Conservation (phyloP, 2,113 vertebrate species). For the Mesembrinibis cayennensis region DNA sequence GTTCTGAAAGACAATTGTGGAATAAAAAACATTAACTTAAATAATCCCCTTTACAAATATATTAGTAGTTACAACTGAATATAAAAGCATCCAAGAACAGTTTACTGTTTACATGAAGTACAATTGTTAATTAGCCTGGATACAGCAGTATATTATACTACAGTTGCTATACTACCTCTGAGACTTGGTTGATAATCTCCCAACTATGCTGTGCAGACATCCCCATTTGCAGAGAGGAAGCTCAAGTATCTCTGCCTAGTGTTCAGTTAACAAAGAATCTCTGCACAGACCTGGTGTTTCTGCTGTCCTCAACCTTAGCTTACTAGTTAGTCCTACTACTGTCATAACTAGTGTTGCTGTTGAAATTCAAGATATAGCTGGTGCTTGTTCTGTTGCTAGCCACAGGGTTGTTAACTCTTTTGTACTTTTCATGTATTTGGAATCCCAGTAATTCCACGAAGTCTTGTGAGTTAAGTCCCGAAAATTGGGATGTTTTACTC, state of each 20-base stretch:
- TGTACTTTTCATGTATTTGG: neutral
- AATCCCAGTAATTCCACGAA: neutral
- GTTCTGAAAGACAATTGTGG: slow-evolving; percentile 68
- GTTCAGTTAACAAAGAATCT: neutral
- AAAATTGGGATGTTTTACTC: neutral
- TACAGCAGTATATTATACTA: neutral
- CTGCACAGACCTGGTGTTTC: neutral
- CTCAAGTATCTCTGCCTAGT: neutral
- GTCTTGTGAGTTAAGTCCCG: neutral
- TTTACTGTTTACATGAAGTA: neutral
- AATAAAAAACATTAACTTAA: neutral
- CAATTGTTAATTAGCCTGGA: neutral
- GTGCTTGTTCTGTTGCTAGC: neutral
- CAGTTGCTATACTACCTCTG: neutral
- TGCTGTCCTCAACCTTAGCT: neutral
- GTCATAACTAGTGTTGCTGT: neutral
- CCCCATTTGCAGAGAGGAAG: neutral
- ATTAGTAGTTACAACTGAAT: neutral
- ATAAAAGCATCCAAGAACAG: neutral
- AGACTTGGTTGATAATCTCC: neutral
- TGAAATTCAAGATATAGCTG: neutral
- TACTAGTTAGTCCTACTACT: neutral
- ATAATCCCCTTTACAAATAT: neutral
- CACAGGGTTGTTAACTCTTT: neutral
- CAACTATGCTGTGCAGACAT: neutral